A percentile compares a stretch with the other conserved stretches of the same genome.
These are phyloP conservation scores for Strigamia maritima DNA, from an alignment of 2,888 invertebrate genomes.

Conservation along the genomic window DNA sequence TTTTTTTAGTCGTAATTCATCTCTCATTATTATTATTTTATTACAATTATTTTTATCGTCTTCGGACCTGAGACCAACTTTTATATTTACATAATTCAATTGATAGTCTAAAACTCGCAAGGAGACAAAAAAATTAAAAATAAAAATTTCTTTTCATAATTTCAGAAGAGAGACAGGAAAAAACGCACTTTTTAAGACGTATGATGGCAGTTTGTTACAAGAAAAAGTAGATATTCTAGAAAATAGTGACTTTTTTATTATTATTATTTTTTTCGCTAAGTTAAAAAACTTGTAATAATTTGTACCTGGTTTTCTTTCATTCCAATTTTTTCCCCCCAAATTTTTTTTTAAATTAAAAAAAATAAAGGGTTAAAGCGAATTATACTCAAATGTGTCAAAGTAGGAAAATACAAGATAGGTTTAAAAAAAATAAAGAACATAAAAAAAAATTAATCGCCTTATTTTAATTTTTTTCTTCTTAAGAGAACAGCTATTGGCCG, in stretches of 20 bases:
- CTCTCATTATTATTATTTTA: background rate
- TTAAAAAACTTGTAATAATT: constrained; percentile 6
- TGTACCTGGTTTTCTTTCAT: constrained; percentile 16
- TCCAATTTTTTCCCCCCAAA: background rate
- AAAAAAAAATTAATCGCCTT: background rate
- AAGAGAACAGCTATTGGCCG: constrained; percentile 23
- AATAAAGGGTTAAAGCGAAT: background rate
- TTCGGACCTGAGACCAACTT: constrained; percentile 22
- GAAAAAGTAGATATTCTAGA: constrained; percentile 21
- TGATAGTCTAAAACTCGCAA: constrained; percentile 11
- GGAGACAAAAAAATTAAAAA: background rate
- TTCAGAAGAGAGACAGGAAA: background rate
- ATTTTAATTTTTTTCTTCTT: background rate
- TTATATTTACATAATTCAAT: constrained; percentile 19
- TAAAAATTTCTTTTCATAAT: background rate
- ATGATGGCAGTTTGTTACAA: constrained; percentile 23
- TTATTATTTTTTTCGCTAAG: background rate
- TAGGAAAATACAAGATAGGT: background rate
- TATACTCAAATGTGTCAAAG: background rate
- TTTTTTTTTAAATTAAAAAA: background rate
- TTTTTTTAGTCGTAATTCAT: background rate
- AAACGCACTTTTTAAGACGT: constrained; percentile 4
- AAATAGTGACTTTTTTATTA: background rate
- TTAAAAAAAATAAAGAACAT: background rate
- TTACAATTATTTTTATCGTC: constrained; percentile 16